Percentiles rank a stretch among this genome's conserved stretches.
These are phyloP conservation scores for Caenorhabditis zanzibari DNA, from an alignment of 2,888 invertebrate genomes.

Conservation along the genomic window DNA sequence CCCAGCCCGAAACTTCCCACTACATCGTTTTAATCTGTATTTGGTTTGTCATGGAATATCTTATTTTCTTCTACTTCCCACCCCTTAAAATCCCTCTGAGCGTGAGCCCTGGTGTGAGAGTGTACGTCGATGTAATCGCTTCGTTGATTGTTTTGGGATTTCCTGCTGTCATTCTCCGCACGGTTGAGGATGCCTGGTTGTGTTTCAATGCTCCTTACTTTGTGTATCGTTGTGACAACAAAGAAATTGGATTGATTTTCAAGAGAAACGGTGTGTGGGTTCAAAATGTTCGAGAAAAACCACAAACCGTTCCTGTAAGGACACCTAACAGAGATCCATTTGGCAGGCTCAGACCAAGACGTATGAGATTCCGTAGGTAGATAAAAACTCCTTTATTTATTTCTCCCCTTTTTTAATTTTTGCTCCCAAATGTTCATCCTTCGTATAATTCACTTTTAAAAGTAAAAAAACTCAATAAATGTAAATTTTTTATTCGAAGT, in stretches of 20 bases:
- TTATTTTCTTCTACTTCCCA: neutral
- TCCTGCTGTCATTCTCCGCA: neutral
- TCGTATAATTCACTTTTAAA: neutral
- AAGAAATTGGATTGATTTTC: neutral
- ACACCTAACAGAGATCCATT: too few species aligned
- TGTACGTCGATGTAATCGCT: neutral
- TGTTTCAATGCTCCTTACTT: neutral
- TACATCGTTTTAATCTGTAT: neutral
- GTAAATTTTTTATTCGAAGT: constrained; percentile 23
- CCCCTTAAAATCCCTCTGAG: neutral
- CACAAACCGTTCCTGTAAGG: too few species aligned
- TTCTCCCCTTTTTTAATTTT: neutral
- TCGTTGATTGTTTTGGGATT: neutral
- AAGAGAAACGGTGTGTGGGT: neutral
- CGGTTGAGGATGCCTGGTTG: neutral
- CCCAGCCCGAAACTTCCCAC: neutral
- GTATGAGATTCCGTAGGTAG: too few species aligned
- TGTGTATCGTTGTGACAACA: neutral
- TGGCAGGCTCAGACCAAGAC: too few species aligned
- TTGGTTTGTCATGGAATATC: neutral
- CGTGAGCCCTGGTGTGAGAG: neutral
- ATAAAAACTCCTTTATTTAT: too few species aligned
- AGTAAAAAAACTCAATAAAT: too few species aligned
- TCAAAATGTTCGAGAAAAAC: neutral
- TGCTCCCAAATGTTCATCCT: neutral